Evolutionary conservation across 2,797 vertebrate genomes (phyloP).

Genomic region (Poliocrania exsul): DNA sequence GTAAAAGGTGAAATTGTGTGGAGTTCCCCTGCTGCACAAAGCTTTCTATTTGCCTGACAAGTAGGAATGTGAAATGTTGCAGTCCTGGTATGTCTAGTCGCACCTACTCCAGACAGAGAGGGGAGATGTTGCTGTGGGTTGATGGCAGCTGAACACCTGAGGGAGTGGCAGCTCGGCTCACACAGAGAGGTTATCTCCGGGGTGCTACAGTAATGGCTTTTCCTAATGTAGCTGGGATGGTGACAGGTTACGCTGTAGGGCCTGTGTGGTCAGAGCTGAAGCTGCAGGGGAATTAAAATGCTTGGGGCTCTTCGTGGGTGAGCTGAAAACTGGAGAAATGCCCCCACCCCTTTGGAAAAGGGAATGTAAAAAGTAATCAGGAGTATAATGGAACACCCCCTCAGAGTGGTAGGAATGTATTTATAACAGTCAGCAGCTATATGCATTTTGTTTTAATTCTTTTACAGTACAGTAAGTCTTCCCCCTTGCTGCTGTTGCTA

Average conservation of each 20-base stretch:
- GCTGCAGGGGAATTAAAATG: not conserved
- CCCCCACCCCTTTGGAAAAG: not conserved
- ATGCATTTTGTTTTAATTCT: constrained; percentile 66
- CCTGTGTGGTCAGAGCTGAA: not conserved
- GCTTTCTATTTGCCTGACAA: not conserved
- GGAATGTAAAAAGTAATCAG: constrained; percentile 34
- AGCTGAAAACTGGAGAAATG: not conserved
- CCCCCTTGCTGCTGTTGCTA: constrained; percentile 56
- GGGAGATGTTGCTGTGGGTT: not conserved
- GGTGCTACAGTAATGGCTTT: constrained; percentile 28
- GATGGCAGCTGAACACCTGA: constrained; percentile 19
- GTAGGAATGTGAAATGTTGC: not conserved
- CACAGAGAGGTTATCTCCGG: not conserved
- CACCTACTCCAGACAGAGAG: not conserved
- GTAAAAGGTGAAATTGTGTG: not conserved
- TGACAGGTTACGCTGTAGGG: not conserved
- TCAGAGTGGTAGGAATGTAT: constrained; percentile 54
- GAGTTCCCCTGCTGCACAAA: not conserved
- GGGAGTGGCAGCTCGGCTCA: not conserved
- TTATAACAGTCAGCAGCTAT: constrained; percentile 64
- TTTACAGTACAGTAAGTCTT: constrained; percentile 61
- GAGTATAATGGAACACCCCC: constrained; percentile 60
- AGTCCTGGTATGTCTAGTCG: not conserved
- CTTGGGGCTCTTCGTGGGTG: not conserved
- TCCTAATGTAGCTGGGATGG: not conserved